These are phyloP conservation scores for Vireo griseus DNA, from an alignment of 2,797 vertebrate species.

Conservation along the genomic window DNA sequence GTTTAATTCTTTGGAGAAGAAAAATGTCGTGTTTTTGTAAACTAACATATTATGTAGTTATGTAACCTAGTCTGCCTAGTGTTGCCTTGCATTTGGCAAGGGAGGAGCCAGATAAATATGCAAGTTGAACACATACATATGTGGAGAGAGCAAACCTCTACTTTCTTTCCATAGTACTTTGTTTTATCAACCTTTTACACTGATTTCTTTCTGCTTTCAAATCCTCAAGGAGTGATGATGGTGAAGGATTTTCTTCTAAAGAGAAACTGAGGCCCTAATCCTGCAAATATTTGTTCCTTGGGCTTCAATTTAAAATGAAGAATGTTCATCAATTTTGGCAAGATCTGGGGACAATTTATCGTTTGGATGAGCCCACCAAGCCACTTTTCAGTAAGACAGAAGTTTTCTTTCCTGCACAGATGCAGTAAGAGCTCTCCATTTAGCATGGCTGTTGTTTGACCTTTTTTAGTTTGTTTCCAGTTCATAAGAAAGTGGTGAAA, in stretches of 20 bases:
- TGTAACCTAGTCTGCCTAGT: background rate
- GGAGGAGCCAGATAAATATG: background rate
- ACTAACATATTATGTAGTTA: background rate
- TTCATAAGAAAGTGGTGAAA: background rate
- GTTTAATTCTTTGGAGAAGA: background rate
- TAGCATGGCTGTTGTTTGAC: background rate
- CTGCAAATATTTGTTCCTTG: background rate
- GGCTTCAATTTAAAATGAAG: background rate
- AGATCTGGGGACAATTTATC: background rate
- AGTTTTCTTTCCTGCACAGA: background rate
- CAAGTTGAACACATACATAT: background rate
- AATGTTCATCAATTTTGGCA: background rate
- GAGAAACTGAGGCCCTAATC: background rate
- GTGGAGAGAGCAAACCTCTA: background rate
- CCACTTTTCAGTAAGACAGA: background rate
- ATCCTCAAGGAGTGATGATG: background rate
- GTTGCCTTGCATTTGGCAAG: background rate
- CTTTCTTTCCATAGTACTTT: background rate
- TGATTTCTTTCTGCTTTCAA: background rate
- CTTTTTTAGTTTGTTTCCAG: constrained; percentile 11
- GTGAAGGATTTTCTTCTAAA: background rate
- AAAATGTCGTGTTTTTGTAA: background rate
- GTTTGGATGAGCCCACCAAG: background rate
- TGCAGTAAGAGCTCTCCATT: background rate
- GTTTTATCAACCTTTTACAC: background rate